phyloP scores from a whole-genome alignment of 2,888 invertebrate genomes.

The Lithophane leautieri region DNA sequence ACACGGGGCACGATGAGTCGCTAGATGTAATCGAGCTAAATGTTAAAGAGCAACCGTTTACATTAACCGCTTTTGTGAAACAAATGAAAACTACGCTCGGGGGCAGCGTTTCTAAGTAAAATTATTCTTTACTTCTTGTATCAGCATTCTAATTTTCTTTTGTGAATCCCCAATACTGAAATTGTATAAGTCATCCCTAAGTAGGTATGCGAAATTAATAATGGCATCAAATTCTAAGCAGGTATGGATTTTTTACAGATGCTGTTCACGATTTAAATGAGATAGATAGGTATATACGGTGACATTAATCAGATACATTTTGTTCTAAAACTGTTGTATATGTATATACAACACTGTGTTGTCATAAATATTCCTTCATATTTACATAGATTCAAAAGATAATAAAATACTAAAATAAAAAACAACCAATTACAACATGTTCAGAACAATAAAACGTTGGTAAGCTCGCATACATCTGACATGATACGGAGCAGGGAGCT shows the following conservation, averaged over 20 bases:
- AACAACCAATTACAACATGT: constrained; percentile 13
- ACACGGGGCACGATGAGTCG: constrained; percentile 71
- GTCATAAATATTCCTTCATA: constrained; percentile 40
- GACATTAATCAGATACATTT: constrained; percentile 14
- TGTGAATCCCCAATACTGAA: constrained; percentile 33
- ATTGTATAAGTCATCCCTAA: background rate
- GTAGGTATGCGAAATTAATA: background rate
- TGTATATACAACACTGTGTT: background rate
- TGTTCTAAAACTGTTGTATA: constrained; percentile 17
- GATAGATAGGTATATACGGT: background rate
- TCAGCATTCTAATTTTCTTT: constrained; percentile 61
- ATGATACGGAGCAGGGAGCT: constrained; percentile 42
- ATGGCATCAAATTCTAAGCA: background rate
- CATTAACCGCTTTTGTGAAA: constrained; percentile 85
- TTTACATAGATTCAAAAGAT: constrained; percentile 41
- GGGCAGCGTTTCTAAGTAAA: constrained; percentile 75
- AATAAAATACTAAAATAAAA: constrained; percentile 3
- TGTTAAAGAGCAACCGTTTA: constrained; percentile 83
- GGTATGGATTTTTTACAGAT: background rate
- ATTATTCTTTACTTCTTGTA: constrained; percentile 73
- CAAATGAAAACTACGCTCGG: constrained; percentile 84
- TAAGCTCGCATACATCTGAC: constrained; percentile 36
- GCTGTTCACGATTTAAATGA: background rate
- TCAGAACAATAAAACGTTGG: constrained; percentile 38
- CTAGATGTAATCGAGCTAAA: constrained; percentile 83